Base-by-base conservation (phyloP, 2,797 vertebrate genomes). In the Liasis olivaceus region DNA sequence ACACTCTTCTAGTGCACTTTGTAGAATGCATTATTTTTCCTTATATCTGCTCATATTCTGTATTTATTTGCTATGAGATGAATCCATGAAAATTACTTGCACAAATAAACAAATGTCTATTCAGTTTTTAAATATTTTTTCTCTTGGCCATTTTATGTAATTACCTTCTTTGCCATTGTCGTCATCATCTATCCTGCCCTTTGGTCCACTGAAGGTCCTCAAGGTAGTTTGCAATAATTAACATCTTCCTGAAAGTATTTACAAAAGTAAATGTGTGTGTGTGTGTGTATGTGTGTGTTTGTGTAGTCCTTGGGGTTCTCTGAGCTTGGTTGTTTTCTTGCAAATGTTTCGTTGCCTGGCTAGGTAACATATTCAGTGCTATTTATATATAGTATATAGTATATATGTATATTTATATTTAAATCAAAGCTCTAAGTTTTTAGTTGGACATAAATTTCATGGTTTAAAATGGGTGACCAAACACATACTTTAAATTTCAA, bases 401-500 rank as follows among this genome's bases (percentile, higher is more conserved):
- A 20, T 14, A 2, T 69, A 0, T 36, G 11, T 66, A 4, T 28
- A 11, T 64, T n/a, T 14, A n/a, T n/a, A 36, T 87, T 36, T 60
- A 60, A 42, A 42, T 22, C 8, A 24, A 22, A 86, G 28, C 15
- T 59, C 26, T 31, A 56, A 54, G 12, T 89, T 28, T 85, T 87
- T 87, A 58, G 17, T 91, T 87, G 22, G 54, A 91, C 66, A 42
- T 28, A 51, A 47, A 17, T 47, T 36, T 24, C 58, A 62, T 60
- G 11, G 24, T 47, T 90, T 90, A 62, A 90, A 90, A 47, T n/a
- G 17, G 36, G 7, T 36, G 31, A 72, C 69, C 69, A 72, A 77
- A 42, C 15, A 7, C 6, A 86, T 51, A 86, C 15, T 20, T 95
- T 91, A 84, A 96, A 96, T 95, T 94, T 95, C 94, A 96, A 58